phyloP scores from a whole-genome alignment of 2,888 invertebrate species.

The Endomychus coccineus region DNA sequence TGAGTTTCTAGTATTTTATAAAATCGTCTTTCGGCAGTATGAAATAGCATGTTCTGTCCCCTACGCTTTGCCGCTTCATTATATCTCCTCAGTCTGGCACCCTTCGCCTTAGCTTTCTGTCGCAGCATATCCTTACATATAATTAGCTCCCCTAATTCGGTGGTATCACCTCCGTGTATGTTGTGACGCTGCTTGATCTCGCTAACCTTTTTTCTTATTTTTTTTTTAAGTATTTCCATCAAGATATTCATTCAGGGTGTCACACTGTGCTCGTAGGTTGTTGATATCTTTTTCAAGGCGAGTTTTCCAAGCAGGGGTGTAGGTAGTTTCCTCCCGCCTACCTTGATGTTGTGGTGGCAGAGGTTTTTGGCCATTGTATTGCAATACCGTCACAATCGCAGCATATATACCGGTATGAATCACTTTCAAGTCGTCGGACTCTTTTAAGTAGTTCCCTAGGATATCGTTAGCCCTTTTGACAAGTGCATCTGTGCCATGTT shows the following conservation, averaged over 20 bases:
- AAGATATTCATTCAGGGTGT: neutral
- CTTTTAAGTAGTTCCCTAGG: neutral
- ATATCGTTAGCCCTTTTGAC: neutral
- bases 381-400: neutral
- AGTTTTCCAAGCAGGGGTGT: neutral
- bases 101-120: too few relatives aligned
- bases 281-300: constrained; percentile 1
- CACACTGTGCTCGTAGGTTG: neutral
- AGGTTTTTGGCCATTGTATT: neutral
- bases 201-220: neutral
- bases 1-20: too few relatives aligned
- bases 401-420: neutral
- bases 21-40: too few relatives aligned
- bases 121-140: too few relatives aligned
- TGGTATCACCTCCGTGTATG: too few relatives aligned
- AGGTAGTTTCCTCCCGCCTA: neutral
- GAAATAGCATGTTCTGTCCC: too few relatives aligned
- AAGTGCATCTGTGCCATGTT: neutral
- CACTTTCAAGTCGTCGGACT: neutral
- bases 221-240: neutral
- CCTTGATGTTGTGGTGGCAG: neutral
- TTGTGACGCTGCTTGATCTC: neutral
- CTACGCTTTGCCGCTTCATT: too few relatives aligned
- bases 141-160: too few relatives aligned
- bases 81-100: too few relatives aligned